Evolutionary conservation across 2,113 vertebrate genomes (phyloP).

Genomic region (Proterorhinus semilunaris): DNA sequence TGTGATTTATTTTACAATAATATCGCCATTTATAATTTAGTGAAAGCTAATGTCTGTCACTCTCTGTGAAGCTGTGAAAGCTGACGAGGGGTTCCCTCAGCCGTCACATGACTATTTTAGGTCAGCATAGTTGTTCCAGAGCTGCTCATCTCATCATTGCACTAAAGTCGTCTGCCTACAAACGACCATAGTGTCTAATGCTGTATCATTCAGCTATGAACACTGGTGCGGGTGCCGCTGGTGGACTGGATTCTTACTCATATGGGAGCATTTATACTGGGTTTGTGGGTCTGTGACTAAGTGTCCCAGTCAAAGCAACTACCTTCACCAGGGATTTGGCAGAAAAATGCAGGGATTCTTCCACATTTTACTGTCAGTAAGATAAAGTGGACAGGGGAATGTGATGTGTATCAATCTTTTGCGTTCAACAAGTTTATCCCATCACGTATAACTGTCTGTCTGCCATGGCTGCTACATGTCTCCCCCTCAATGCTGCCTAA

Average conservation of each 20-base stretch:
- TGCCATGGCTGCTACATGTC: neutral
- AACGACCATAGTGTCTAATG: neutral
- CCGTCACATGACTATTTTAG: slow-evolving; percentile 79
- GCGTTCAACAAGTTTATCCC: neutral
- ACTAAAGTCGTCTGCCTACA: neutral
- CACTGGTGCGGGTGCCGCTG: neutral
- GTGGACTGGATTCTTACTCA: too few relatives aligned
- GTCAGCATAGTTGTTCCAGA: slow-evolving; percentile 55
- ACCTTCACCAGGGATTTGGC: too few relatives aligned
- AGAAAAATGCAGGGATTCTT: too few relatives aligned
- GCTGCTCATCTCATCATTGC: slow-evolving; percentile 21
- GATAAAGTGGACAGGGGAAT: too few relatives aligned
- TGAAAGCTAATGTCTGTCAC: neutral
- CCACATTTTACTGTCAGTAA: neutral
- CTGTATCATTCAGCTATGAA: neutral
- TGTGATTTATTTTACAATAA: neutral
- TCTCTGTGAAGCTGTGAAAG: slow-evolving; percentile 65
- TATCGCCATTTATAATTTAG: too few relatives aligned
- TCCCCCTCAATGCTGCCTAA: neutral
- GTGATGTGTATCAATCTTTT: neutral
- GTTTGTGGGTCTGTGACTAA: too few relatives aligned
- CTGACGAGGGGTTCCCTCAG: slow-evolving; percentile 56
- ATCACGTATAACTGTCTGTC: neutral
- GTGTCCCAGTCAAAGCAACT: too few relatives aligned
- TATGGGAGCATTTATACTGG: too few relatives aligned